Conservation (phyloP, 1,140 invertebrate genomes). For the Druon quercuslanigerum region DNA sequence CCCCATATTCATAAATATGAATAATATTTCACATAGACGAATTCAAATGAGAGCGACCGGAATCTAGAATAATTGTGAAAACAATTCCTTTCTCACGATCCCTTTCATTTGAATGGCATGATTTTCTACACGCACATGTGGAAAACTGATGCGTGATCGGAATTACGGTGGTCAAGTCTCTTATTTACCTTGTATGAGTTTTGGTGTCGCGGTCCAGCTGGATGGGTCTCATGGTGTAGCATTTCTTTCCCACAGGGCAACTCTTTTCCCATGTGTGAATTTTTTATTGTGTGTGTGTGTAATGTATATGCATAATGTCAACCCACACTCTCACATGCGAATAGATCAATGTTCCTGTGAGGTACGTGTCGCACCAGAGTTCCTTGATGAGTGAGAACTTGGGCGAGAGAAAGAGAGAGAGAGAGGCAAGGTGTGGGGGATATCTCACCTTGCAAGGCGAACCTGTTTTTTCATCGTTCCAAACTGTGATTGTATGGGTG, state of each 20-base stretch:
- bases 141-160: constrained; percentile 46
- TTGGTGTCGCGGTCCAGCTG: constrained; percentile 67
- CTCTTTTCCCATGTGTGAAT: constrained; percentile 43
- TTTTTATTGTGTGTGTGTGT: too few species aligned
- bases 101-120: too few species aligned
- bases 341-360: constrained; percentile 18
- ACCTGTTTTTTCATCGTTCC: constrained; percentile 57
- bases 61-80: too few species aligned
- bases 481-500: constrained; percentile 51
- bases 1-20: too few species aligned
- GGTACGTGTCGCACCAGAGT: constrained; percentile 33
- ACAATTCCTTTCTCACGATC: too few species aligned
- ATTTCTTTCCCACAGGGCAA: constrained; percentile 73
- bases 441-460: constrained; percentile 70
- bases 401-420: constrained; percentile 22
- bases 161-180: constrained; percentile 61
- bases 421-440: constrained; percentile 36
- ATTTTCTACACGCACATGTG: too few species aligned
- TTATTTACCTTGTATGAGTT: constrained; percentile 62
- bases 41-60: too few species aligned
- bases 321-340: constrained; percentile 52
- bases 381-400: neutral
- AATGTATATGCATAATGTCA: too few species aligned
- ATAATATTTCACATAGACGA: too few species aligned
- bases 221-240: constrained; percentile 70